Evolutionary conservation across 64 coral and sea anemone species (phyloP).

Genomic region (Montipora foliosa): DNA sequence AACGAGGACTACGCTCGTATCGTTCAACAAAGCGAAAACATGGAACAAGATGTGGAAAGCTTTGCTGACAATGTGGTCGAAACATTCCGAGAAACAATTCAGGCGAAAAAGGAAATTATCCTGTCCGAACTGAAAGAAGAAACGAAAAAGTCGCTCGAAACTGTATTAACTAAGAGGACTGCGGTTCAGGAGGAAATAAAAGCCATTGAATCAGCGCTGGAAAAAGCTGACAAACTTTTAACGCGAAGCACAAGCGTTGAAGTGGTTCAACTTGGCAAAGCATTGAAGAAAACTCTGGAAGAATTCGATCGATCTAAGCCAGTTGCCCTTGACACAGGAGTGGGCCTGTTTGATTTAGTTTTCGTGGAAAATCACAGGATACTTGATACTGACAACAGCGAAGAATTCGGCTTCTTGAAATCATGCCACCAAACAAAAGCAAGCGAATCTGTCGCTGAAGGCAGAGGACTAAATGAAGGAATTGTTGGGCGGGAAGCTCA

Average conservation of each 20-base stretch:
- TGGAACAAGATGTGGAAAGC: neutral
- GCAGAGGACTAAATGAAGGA: neutral
- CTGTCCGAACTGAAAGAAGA: neutral
- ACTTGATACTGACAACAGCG: neutral
- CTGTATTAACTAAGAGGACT: neutral
- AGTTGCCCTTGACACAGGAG: neutral
- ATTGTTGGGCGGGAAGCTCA: neutral
- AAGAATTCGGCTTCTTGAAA: neutral
- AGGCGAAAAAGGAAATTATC: neutral
- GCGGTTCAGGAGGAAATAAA: neutral
- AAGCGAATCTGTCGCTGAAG: conserved; percentile 1
- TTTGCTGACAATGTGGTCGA: neutral
- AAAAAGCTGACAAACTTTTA: too few relatives aligned
- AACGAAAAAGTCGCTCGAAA: neutral
- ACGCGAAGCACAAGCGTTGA: neutral
- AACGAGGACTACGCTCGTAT: neutral
- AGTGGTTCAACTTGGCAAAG: neutral
- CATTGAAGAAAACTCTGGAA: neutral
- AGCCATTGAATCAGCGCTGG: neutral
- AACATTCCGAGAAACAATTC: too few relatives aligned
- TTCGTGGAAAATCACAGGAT: neutral
- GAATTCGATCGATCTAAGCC: neutral
- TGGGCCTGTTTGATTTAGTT: neutral
- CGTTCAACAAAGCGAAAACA: neutral
- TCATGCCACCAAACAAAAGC: neutral